These are phyloP conservation scores for Sylvilagus bachmani DNA, from an alignment of 2,113 vertebrate genomes.

Conservation along the genomic window DNA sequence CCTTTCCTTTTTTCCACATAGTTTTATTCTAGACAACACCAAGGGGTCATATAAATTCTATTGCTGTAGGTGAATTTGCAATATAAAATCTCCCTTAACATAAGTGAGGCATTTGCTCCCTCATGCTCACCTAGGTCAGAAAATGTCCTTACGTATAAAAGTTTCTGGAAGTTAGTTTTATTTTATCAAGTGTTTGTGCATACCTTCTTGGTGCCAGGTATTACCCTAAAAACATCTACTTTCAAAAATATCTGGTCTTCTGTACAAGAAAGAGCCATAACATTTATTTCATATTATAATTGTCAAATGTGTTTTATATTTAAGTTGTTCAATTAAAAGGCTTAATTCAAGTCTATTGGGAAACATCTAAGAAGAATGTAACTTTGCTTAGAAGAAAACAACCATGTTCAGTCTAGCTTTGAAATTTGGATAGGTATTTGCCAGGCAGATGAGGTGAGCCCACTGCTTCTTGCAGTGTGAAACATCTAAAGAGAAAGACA, in stretches of 20 bases:
- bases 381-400: not conserved
- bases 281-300: not conserved
- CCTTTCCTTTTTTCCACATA: not conserved
- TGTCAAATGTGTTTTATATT: conserved; percentile 4
- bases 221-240: not conserved
- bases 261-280: not conserved
- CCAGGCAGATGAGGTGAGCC: not conserved
- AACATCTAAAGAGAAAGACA: not conserved
- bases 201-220: not conserved
- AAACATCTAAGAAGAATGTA: not conserved
- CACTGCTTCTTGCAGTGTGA: not conserved
- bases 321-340: not conserved
- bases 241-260: conserved; percentile 33
- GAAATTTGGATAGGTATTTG: not conserved
- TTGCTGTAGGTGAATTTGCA: not conserved
- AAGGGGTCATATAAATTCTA: conserved; percentile 48
- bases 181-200: not conserved
- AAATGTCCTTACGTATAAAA: not conserved
- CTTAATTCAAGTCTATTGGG: not conserved
- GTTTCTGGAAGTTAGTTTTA: not conserved
- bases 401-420: not conserved
- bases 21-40: conserved; percentile 52
- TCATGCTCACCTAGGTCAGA: not conserved
- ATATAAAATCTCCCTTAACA: conserved; percentile 52
- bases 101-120: conserved; percentile 48